These are phyloP conservation scores for Tricholauxania praeusta DNA, from an alignment of 2,888 invertebrate genomes.

Conservation along the genomic window DNA sequence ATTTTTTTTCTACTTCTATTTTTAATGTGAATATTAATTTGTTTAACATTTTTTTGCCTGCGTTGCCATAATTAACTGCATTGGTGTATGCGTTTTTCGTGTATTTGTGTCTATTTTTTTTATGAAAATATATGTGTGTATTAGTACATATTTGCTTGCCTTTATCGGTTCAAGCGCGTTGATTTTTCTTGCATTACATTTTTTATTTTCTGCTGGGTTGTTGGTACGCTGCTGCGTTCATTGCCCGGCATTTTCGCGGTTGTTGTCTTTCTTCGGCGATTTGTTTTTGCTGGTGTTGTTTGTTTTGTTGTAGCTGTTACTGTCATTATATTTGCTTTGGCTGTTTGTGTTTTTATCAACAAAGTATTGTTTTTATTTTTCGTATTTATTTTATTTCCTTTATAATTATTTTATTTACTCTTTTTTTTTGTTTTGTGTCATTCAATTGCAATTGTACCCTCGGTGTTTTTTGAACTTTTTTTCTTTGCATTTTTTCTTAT, in stretches of 20 bases:
- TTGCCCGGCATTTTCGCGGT: slow-evolving; percentile 28
- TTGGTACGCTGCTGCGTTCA: slow-evolving; percentile 26
- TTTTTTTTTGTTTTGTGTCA: slow-evolving; percentile 35
- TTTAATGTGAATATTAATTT: too few species aligned
- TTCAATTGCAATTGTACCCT: slow-evolving; percentile 36
- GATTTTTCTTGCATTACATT: not conserved
- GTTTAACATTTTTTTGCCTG: too few species aligned
- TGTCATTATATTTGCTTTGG: slow-evolving; percentile 20
- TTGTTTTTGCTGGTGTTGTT: slow-evolving; percentile 35
- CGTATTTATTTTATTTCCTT: slow-evolving; percentile 47
- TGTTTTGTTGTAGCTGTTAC: slow-evolving; percentile 39
- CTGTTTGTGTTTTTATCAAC: slow-evolving; percentile 33
- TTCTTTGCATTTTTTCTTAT: slow-evolving; percentile 60
- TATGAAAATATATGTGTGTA: not conserved
- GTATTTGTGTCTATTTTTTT: slow-evolving; percentile 2
- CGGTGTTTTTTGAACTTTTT: slow-evolving; percentile 45
- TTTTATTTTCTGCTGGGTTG: slow-evolving; percentile 28
- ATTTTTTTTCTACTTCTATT: too few species aligned
- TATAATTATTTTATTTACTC: slow-evolving; percentile 48
- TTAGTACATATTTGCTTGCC: not conserved
- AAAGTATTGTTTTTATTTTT: slow-evolving; percentile 24
- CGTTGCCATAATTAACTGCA: not conserved
- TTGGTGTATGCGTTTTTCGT: slow-evolving; percentile 3
- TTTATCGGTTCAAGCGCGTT: not conserved
- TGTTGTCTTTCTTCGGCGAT: slow-evolving; percentile 20